These are phyloP conservation scores for Venustoraphidia nigricollis DNA, from an alignment of 2,888 invertebrate genomes.

Conservation along the genomic window DNA sequence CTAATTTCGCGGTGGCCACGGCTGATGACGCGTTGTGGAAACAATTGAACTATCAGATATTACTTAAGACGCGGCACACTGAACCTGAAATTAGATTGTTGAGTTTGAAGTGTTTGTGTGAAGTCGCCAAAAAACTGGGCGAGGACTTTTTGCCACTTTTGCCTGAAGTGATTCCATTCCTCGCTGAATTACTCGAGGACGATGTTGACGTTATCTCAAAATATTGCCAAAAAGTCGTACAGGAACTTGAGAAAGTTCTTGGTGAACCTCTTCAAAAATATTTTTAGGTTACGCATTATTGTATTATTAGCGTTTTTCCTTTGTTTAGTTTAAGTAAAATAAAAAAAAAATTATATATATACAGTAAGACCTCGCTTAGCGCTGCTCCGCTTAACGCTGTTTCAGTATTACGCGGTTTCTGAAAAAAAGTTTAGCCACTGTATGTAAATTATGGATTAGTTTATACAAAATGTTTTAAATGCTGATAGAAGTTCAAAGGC, in stretches of 20 bases:
- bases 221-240: conserved; percentile 62
- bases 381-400: too few species aligned
- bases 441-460: too few species aligned
- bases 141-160: conserved; percentile 78
- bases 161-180: conserved; percentile 87
- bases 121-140: conserved; percentile 68
- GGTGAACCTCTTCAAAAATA: conserved; percentile 86
- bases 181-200: conserved; percentile 86
- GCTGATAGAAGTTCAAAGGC: too few species aligned
- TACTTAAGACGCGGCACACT: conserved; percentile 71
- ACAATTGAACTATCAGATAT: conserved; percentile 74
- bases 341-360: neutral
- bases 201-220: conserved; percentile 70
- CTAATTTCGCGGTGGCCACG: conserved; percentile 66
- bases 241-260: conserved; percentile 70
- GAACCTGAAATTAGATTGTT: conserved; percentile 58
- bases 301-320: neutral
- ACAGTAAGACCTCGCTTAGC: too few species aligned
- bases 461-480: too few species aligned
- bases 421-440: too few species aligned
- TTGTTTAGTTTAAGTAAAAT: neutral
- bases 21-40: conserved; percentile 83
- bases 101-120: conserved; percentile 55
- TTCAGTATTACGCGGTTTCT: too few species aligned
- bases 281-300: conserved; percentile 34